These are phyloP conservation scores for Lottia gigantea DNA, from an alignment of 2,888 invertebrate genomes.

Conservation along the genomic window DNA sequence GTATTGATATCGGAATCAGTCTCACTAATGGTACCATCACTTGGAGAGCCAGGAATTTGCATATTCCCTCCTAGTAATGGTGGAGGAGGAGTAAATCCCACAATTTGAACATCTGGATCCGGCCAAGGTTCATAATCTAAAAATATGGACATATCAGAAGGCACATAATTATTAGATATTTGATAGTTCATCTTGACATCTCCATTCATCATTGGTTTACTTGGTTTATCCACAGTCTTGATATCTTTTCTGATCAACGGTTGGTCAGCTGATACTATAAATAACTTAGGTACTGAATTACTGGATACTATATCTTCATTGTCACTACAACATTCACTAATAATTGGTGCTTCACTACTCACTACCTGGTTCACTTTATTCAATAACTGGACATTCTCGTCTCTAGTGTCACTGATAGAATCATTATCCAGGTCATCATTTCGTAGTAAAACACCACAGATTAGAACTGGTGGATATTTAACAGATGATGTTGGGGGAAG, in stretches of 20 bases:
- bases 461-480: conserved; percentile 57
- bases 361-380: conserved; percentile 82
- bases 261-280: background rate
- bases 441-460: conserved; percentile 67
- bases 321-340: conserved; percentile 30
- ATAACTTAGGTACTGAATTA: background rate
- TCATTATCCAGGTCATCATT: conserved; percentile 37
- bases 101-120: conserved; percentile 55
- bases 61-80: conserved; percentile 26
- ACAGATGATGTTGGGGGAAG: conserved; percentile 20
- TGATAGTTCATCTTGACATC: background rate
- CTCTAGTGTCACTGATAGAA: conserved; percentile 26
- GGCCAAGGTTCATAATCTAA: conserved; percentile 35
- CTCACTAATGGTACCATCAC: background rate
- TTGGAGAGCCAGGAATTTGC: conserved; percentile 16
- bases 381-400: conserved; percentile 76
- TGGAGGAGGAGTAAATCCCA: conserved; percentile 57
- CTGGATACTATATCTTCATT: background rate
- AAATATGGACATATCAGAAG: conserved; percentile 25
- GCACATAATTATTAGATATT: conserved; percentile 13
- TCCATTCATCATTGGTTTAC: conserved; percentile 6
- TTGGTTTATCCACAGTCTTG: background rate
- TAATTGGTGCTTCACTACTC: conserved; percentile 64
- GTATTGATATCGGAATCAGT: background rate
- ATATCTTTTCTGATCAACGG: background rate